A percentile compares a stretch with the other conserved stretches of the same genome.
phyloP scores from a whole-genome alignment of 1,140 invertebrate species.

The Heliothis virescens region DNA sequence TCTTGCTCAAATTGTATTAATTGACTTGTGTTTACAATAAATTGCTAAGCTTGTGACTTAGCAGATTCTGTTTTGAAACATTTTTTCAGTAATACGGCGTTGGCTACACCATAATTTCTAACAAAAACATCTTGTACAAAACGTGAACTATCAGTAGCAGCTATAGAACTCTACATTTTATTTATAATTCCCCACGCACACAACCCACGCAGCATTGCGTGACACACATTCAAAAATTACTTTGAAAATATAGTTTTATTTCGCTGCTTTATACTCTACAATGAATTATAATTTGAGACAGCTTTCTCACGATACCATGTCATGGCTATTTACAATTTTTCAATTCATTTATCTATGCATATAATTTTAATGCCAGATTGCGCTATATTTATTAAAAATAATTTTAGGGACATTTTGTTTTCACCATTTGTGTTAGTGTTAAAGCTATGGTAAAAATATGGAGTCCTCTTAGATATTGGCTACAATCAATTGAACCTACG shows the following conservation, averaged over 20 bases:
- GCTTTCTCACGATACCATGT: constrained; percentile 31
- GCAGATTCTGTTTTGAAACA: too few species aligned
- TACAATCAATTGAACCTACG: neutral
- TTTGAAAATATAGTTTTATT: constrained; percentile 30
- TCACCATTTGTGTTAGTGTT: constrained; percentile 12
- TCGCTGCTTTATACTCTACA: constrained; percentile 1
- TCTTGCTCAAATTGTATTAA: too few species aligned
- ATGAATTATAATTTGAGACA: constrained; percentile 19
- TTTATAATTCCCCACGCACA: constrained; percentile 13
- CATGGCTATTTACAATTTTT: constrained; percentile 39
- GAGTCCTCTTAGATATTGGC: neutral
- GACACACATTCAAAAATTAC: constrained; percentile 19
- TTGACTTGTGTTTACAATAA: too few species aligned
- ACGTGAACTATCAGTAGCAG: neutral
- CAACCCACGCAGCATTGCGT: constrained; percentile 17
- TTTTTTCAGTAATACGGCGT: too few species aligned
- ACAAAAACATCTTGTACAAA: neutral
- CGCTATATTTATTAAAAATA: neutral
- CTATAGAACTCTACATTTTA: constrained; percentile 22
- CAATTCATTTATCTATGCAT: constrained; percentile 5
- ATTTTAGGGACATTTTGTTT: constrained; percentile 20
- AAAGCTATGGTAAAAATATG: constrained; percentile 27
- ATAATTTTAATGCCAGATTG: constrained; percentile 22
- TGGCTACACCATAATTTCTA: too few species aligned
- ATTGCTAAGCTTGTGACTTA: too few species aligned